Evolutionary conservation across 1,140 invertebrate genomes (phyloP), one percentile per base, ranked within the genome.

Genomic region (Mya arenaria): DNA sequence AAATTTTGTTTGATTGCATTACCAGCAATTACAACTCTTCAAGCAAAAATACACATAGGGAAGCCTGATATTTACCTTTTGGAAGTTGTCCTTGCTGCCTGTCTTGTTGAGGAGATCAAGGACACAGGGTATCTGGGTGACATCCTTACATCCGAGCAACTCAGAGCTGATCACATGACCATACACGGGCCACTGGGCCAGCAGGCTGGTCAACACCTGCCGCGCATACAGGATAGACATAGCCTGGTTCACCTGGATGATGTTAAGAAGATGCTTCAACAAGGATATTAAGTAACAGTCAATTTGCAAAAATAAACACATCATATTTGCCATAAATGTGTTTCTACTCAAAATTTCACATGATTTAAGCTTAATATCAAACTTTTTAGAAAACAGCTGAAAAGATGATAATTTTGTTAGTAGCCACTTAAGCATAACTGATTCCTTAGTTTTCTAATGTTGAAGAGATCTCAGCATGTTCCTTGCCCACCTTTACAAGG

Each of bases 41-140:
- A 48, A 48, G 10, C 44, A 48, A 48, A 48, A 13, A 13, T 55
- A 8, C 23, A 60, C 30, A 60, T 15, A 62, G n/a, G n/a, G n/a
- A n/a, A n/a, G n/a, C n/a, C n/a, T 52, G 58, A 44, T 4, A 32
- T 58, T 63, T 78, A 92, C 91, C 86, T 88, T 87, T 23, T 89
- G 80, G 62, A 91, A 90, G 25, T 83, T 85, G 23, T 90, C 87
- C 32, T 71, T 87, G 62, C 84, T 88, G 41, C 91, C 90, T 19
- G 86, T 86, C 66, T 90, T 89, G 69, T 91, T 89, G n/a, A 92
- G 84, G 0, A 92, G 86, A 66, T 92, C 91, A 37, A 92, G 85
- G 0, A 92, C 86, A 87, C 89, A 91, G 4, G 90, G 91, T 30
- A 92, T 90, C 84, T 92, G 89, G 17, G 89, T 83, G 1, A 87